Conservation (phyloP, 2,888 invertebrate species). For the Marasmarcha lunaedactyla region DNA sequence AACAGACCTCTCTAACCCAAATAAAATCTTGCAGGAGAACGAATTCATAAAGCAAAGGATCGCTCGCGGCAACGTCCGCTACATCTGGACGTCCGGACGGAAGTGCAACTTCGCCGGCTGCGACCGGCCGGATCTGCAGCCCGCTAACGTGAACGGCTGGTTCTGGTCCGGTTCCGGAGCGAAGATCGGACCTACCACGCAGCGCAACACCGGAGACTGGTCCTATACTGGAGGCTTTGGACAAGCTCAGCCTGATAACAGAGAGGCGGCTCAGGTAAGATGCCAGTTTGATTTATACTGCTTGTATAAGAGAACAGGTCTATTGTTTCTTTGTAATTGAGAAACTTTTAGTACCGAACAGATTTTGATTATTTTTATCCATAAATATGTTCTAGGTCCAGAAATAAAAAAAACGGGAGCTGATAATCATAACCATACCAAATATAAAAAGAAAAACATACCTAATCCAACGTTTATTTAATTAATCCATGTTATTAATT, state of each 20-base stretch:
- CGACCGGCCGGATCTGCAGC: conserved; percentile 84
- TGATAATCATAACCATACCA: neutral
- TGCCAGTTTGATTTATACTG: no score
- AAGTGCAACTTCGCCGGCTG: conserved; percentile 94
- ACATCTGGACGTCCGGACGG: conserved; percentile 92
- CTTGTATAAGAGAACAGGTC: neutral
- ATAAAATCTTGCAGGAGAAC: conserved; percentile 79
- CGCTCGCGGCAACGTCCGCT: conserved; percentile 80
- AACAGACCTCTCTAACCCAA: no score
- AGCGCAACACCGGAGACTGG: conserved; percentile 92
- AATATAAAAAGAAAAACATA: no score
- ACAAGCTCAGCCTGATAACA: conserved; percentile 89
- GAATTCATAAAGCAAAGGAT: conserved; percentile 91
- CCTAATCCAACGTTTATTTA: no score
- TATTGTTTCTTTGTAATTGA: no score
- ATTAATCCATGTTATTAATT: no score
- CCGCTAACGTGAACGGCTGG: conserved; percentile 90
- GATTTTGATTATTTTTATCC: no score
- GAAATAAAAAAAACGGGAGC: neutral
- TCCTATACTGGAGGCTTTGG: conserved; percentile 89
- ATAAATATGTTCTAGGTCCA: neutral
- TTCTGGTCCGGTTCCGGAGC: conserved; percentile 95
- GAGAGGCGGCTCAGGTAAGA: conserved; percentile 87
- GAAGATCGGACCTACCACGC: conserved; percentile 89
- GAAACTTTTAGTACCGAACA: no score